phyloP scores from a whole-genome alignment of 2,113 vertebrate species.

The Atlantisia rogersi region DNA sequence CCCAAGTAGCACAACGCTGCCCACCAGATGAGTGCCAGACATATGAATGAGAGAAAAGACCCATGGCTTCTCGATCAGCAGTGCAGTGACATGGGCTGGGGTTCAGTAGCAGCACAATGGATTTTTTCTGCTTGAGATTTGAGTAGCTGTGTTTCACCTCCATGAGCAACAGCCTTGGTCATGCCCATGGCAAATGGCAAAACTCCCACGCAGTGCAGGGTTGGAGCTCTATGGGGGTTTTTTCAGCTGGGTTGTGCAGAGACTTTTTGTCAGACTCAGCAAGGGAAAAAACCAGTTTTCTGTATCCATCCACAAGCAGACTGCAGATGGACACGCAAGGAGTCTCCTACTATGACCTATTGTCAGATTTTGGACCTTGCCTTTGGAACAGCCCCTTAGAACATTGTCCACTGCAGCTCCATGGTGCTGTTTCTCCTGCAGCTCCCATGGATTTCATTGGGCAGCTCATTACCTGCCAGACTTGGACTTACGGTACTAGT shows the following conservation, averaged over 20 bases:
- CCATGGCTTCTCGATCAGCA: accelerated
- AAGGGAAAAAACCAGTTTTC: not conserved
- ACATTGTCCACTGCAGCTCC: not conserved
- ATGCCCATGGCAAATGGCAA: not conserved
- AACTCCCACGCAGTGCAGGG: not conserved
- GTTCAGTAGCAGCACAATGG: not conserved
- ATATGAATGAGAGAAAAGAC: accelerated
- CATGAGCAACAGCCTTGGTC: not conserved
- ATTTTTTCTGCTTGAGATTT: not conserved
- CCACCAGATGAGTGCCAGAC: not conserved
- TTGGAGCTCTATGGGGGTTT: not conserved
- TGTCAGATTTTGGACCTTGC: not conserved
- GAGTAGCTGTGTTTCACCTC: not conserved
- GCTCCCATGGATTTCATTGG: not conserved
- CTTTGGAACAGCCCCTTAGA: not conserved
- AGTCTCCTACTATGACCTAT: not conserved
- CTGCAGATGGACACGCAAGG: not conserved
- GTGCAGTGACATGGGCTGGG: accelerated
- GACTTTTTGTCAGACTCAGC: not conserved
- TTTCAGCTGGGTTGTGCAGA: not conserved
- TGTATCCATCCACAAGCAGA: not conserved
- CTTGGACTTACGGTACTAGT: not conserved
- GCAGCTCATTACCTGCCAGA: not conserved
- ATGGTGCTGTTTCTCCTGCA: not conserved
- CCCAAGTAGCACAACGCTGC: not conserved